Evolutionary conservation across 2,113 vertebrate species (phyloP), one percentile per base, ranked within the genome.

Genomic region (Isurus oxyrinchus): DNA sequence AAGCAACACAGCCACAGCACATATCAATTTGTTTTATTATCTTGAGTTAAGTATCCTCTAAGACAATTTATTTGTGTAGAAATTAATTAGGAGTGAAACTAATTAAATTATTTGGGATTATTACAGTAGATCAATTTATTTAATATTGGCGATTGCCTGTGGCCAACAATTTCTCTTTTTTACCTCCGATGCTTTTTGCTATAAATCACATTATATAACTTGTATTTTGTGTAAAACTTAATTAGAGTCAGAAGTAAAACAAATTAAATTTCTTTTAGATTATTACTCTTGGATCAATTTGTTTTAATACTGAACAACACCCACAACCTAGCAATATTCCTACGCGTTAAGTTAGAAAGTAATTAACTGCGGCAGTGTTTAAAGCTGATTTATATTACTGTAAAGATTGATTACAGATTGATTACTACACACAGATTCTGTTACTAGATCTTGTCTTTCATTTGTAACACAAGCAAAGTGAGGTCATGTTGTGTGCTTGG

Each of bases 81-180:
- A 95, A 72, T 95, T 95, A 95, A 95, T 76, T 95, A 95, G 94
- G 49, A 95, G 44, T 95, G 94, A 72, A 95, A 31, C 67, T 95
- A 95, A 95, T 95, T 95, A 95, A 95, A 95, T 95, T 95, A 95
- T 72, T 95, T 69, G 25, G n/a, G 67, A 55, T 72, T 95, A 95
- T 95, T 44, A 55, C 44, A 55, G 25, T 13, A 49, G 49, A 95
- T 95, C 94, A 72, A 95, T 95, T 95, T 49, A 95, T 95, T 55
- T 95, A 95, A 95, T 95, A 95, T 76, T n/a, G 94, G 44, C 4
- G 44, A 53, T 19, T 53, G 94, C 94, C 67, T 49, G 23, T 35
- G 44, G 94, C 67, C 67, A 72, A 72, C 67, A 31, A 35, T 72
- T 95, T 72, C 44, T 95, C 49, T 55, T 53, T 72, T 72, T 31